phyloP scores from a whole-genome alignment of 2,113 vertebrate genomes.

The Ophthalmolycus amberensis region DNA sequence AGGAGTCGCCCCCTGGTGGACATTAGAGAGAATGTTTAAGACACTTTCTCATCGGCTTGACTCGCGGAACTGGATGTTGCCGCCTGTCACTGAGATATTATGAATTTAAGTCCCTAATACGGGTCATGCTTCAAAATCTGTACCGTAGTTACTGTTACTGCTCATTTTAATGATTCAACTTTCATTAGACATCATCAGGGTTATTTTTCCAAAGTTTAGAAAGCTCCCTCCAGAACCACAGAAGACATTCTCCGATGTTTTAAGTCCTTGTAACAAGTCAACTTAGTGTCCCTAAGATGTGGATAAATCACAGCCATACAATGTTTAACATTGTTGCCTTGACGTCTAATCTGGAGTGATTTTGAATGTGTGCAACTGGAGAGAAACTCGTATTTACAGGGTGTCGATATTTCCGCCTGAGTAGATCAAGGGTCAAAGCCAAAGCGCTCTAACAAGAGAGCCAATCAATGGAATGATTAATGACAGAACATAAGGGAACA shows the following conservation, averaged over 20 bases:
- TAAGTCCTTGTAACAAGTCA: neutral
- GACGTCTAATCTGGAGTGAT: neutral
- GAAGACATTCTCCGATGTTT: neutral
- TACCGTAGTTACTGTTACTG: too few relatives aligned
- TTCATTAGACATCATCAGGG: neutral
- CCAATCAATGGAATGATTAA: conserved; percentile 23
- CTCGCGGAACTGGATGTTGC: too few relatives aligned
- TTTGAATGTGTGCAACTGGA: neutral
- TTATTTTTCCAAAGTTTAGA: neutral
- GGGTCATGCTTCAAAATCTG: too few relatives aligned
- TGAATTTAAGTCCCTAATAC: too few relatives aligned
- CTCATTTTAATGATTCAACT: neutral
- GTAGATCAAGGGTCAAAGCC: conserved; percentile 19
- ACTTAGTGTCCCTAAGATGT: neutral
- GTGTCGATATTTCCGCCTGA: conserved; percentile 2
- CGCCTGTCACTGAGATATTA: too few relatives aligned
- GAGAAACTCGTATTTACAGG: conserved; percentile 12
- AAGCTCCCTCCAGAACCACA: neutral
- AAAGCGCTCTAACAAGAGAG: conserved; percentile 11
- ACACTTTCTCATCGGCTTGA: too few relatives aligned
- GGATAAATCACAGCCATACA: neutral
- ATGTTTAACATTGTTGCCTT: neutral
- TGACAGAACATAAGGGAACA: neutral
- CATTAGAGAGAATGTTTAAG: neutral
- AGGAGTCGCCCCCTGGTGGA: neutral